Evolutionary conservation across 2,797 vertebrate species (phyloP).

Genomic region (Pteropus rufus): DNA sequence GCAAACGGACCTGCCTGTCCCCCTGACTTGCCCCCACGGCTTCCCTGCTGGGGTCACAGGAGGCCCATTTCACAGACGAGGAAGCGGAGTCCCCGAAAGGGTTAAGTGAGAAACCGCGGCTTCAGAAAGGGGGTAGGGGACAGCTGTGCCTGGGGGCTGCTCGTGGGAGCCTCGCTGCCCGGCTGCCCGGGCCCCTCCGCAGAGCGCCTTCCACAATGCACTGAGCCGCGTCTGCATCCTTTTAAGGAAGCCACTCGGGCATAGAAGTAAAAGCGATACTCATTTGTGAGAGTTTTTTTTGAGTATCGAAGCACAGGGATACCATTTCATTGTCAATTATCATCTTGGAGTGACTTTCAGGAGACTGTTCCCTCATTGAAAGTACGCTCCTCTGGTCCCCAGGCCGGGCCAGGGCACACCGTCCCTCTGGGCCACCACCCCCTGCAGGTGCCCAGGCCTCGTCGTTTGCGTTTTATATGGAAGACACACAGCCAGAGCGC

Average conservation of each 20-base stretch:
- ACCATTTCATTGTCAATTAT: neutral
- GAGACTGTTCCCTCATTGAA: neutral
- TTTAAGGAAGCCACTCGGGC: fast-evolving
- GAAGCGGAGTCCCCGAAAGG: neutral
- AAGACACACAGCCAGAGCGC: neutral
- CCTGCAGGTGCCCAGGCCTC: neutral
- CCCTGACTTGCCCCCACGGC: neutral
- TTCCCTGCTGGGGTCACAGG: too few relatives aligned
- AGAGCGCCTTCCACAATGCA: fast-evolving
- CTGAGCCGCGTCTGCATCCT: neutral
- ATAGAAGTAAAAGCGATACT: neutral
- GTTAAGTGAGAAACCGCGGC: neutral
- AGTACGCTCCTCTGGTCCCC: neutral
- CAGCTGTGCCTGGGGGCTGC: neutral
- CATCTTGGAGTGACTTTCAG: neutral
- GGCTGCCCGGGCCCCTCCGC: fast-evolving
- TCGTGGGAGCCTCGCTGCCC: fast-evolving
- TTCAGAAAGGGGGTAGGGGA: neutral
- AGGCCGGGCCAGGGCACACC: neutral
- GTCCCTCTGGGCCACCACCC: neutral
- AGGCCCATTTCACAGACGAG: neutral
- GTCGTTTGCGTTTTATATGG: fast-evolving
- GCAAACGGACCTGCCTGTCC: neutral
- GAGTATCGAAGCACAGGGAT: neutral
- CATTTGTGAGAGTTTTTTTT: fast-evolving